phyloP scores from a whole-genome alignment of 2,888 invertebrate species.

The Lepidocyrtinus sp. region DNA sequence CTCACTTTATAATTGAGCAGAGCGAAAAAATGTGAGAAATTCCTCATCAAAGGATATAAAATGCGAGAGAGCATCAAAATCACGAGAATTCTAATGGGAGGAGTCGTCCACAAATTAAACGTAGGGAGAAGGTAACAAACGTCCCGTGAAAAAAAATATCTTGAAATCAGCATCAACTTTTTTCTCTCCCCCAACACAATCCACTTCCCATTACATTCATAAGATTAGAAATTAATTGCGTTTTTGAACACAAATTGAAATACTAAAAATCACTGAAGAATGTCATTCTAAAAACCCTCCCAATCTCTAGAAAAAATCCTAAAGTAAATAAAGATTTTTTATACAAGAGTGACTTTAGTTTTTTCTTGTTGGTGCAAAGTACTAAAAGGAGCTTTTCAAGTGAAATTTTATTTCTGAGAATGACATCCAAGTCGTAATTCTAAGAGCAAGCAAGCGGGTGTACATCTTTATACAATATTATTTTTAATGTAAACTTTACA shows the following conservation, averaged over 20 bases:
- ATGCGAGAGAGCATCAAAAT: not conserved
- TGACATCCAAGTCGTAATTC: not conserved
- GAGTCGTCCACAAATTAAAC: not conserved
- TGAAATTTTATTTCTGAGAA: not conserved
- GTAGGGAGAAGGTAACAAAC: constrained; percentile 28
- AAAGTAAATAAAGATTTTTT: too few relatives aligned
- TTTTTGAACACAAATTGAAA: not conserved
- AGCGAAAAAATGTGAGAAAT: constrained; percentile 40
- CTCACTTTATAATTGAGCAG: not conserved
- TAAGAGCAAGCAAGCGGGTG: not conserved
- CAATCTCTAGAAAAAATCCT: too few relatives aligned
- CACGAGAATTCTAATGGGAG: not conserved
- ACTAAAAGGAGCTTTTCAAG: too few relatives aligned
- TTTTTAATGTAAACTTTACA: constrained; percentile 8
- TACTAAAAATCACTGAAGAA: too few relatives aligned
- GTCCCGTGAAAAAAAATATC: constrained; percentile 27
- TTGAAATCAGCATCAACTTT: too few relatives aligned
- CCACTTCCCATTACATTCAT: not conserved
- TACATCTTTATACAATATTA: not conserved
- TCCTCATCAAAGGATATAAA: not conserved
- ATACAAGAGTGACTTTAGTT: too few relatives aligned
- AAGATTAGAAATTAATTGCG: constrained; percentile 36
- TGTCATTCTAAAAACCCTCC: too few relatives aligned
- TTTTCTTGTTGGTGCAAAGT: too few relatives aligned
- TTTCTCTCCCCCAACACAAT: not conserved